Evolutionary conservation across 1,140 invertebrate species (phyloP).

Genomic region (Temnothorax nylanderi): DNA sequence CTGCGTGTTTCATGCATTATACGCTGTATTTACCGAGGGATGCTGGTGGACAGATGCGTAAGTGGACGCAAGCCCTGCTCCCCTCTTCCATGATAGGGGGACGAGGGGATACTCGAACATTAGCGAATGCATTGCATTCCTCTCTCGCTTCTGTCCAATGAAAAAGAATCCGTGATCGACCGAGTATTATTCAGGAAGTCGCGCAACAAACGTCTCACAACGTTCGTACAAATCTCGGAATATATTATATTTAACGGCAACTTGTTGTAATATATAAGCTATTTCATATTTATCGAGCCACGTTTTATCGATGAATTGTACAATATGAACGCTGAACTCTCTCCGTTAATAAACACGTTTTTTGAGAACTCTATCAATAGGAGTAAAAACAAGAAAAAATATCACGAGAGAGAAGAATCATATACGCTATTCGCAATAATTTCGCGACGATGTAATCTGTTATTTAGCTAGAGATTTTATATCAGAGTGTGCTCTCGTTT

Average conservation of each 20-base stretch:
- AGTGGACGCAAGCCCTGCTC: slow-evolving; percentile 77
- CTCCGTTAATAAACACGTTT: background rate
- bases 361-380: background rate
- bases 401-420: background rate
- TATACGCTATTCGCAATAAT: background rate
- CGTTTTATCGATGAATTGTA: background rate
- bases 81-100: slow-evolving; percentile 10
- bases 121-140: slow-evolving; percentile 19
- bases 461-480: slow-evolving; percentile 8
- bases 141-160: slow-evolving; percentile 16
- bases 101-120: slow-evolving; percentile 30
- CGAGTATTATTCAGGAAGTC: slow-evolving; percentile 19
- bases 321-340: too few species aligned
- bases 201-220: slow-evolving; percentile 2
- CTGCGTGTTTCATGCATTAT: slow-evolving; percentile 72
- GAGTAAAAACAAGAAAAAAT: background rate
- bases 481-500: slow-evolving; percentile 35
- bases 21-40: slow-evolving; percentile 77
- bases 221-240: background rate
- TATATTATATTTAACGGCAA: background rate
- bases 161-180: slow-evolving; percentile 28
- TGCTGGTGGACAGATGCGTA: slow-evolving; percentile 85
- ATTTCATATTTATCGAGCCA: background rate
- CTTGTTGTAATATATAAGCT: background rate
- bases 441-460: background rate